Evolutionary conservation across 2,113 vertebrate species (phyloP), one percentile per base, ranked within the genome.

Genomic region (Todiramphus saurophagus): DNA sequence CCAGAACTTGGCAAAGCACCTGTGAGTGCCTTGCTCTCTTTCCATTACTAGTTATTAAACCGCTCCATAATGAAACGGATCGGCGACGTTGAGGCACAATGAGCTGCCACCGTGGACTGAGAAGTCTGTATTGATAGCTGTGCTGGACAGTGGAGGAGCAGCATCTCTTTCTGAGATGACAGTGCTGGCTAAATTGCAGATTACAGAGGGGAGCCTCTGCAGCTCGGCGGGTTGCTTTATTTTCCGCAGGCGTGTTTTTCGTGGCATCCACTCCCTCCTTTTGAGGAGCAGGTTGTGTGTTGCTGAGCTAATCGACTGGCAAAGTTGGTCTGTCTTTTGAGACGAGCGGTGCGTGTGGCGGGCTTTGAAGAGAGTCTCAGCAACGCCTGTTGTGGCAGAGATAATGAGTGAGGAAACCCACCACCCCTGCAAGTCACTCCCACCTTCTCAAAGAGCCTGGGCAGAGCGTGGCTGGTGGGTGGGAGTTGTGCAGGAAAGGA

Each of bases 11-110:
- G 21, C 14, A 50, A 75, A 62, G 28, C 69, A 66, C 60, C 70
- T 78, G 11, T 4, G 50, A 75, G 48, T 6, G 70, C 58, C 46
- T 72, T 62, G 9, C 19, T 50, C 44, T 83, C 62, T 39, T 82
- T 33, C 87, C 68, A 50, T 33, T 96, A 59, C 83, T 37, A 30
- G 20, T 83, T 24, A 87, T 94, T 76, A 90, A 94, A 93, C 33
- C 28, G n/a, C 55, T 78, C 63, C 37, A 58, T 81, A 91, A 77
- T 74, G 48, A 93, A 55, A 88, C 46, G 44, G 43, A 41, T 83
- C 70, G 30, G 51, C 90, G 55, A 76, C 64, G 64, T 70, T 44
- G n/a, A 53, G 66, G 89, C 31, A 31, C n/a, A 4, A 35, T 37
- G 46, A 84, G 51, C 41, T 77, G 58, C 66, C 51, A 46, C 70